Evolutionary conservation across 2,797 vertebrate genomes (phyloP).

Genomic region (Kryptolebias ocellatus): DNA sequence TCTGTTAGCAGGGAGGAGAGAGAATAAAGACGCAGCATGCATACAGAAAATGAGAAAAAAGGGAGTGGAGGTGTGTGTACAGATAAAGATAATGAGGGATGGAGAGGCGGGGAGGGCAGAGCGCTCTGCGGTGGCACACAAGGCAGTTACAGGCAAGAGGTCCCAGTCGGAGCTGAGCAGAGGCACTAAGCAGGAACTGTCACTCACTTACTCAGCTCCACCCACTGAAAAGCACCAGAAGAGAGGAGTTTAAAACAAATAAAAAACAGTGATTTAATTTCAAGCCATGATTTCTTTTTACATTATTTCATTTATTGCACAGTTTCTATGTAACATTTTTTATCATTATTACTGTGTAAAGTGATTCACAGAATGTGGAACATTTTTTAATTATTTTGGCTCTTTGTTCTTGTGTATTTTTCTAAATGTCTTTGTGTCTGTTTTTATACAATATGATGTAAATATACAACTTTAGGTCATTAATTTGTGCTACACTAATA

Average conservation of each 20-base stretch:
- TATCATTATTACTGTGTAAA: too few species aligned
- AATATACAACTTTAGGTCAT: neutral
- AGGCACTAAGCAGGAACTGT: conserved; percentile 54
- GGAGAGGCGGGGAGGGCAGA: conserved; percentile 14
- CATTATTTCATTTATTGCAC: too few species aligned
- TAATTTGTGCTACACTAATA: neutral
- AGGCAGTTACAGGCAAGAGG: conserved; percentile 50
- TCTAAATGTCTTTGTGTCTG: too few species aligned
- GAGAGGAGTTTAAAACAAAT: neutral
- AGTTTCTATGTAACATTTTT: too few species aligned
- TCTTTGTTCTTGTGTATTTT: too few species aligned
- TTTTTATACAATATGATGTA: too few species aligned
- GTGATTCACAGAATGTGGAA: too few species aligned
- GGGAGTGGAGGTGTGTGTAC: conserved; percentile 51
- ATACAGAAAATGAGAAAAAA: conserved; percentile 52
- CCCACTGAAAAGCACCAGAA: conserved; percentile 47
- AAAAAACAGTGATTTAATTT: neutral
- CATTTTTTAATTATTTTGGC: too few species aligned
- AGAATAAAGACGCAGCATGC: conserved; percentile 61
- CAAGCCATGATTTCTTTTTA: neutral
- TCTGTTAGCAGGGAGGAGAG: conserved; percentile 70
- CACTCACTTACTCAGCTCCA: conserved; percentile 46
- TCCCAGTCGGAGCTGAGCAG: conserved; percentile 60
- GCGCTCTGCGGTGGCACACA: conserved; percentile 55
- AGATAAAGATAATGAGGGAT: conserved; percentile 62